A percentile compares a stretch with the other conserved stretches of the same genome.
Evolutionary conservation across 23 tunicate species (phyloP).

Genomic region (Phallusia fumigata): DNA sequence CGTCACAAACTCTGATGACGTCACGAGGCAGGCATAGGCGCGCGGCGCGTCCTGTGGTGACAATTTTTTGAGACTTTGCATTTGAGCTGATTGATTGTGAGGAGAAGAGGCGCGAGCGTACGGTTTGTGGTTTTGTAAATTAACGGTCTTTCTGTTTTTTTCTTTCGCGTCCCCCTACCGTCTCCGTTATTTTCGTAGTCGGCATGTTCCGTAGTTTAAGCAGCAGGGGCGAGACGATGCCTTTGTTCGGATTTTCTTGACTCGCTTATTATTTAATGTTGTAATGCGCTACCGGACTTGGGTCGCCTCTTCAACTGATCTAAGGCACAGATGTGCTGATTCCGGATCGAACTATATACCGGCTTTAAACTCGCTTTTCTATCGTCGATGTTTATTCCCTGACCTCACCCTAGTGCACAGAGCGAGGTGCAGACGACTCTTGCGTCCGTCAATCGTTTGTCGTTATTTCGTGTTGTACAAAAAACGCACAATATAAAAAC

Average conservation of each 20-base stretch:
- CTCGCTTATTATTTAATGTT: too few species aligned
- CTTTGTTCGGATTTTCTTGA: too few species aligned
- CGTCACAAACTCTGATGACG: background rate
- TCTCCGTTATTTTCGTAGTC: background rate
- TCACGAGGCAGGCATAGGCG: background rate
- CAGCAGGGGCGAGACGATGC: too few species aligned
- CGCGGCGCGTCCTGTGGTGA: background rate
- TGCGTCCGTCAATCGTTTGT: too few species aligned
- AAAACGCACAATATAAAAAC: conserved; percentile 7
- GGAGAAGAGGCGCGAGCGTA: background rate
- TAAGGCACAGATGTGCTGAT: too few species aligned
- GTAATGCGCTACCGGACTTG: too few species aligned
- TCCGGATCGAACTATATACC: too few species aligned
- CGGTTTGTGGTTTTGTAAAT: background rate
- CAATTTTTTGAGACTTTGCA: background rate
- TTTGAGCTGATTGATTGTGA: conserved; percentile 7
- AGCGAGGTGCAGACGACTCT: too few species aligned
- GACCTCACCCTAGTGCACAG: too few species aligned
- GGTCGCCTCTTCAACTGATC: too few species aligned
- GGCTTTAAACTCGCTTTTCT: too few species aligned
- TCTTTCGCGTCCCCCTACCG: background rate
- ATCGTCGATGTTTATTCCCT: too few species aligned
- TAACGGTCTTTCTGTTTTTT: background rate
- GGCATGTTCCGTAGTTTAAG: background rate
- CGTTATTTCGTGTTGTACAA: background rate